phyloP scores from a whole-genome alignment of 2,888 invertebrate species.

The Rhogogaster chlorosoma region DNA sequence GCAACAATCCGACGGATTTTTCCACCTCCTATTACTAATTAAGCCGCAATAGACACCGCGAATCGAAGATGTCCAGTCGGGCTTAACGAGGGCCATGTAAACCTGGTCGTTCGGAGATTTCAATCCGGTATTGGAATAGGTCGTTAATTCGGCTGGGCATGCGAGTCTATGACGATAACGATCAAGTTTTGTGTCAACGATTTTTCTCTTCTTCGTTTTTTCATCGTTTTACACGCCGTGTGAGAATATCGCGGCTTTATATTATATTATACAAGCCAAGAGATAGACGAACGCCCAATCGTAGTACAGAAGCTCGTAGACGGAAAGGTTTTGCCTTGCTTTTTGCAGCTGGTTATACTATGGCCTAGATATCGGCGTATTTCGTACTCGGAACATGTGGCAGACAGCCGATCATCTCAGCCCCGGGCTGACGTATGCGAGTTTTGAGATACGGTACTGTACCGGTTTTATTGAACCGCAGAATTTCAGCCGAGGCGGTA shows the following conservation, averaged over 20 bases:
- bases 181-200: too few relatives aligned
- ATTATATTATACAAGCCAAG: too few relatives aligned
- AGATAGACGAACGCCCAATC: too few relatives aligned
- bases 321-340: background rate
- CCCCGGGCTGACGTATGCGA: background rate
- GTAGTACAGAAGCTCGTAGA: too few relatives aligned
- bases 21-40: too few relatives aligned
- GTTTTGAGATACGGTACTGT: background rate
- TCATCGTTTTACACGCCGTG: too few relatives aligned
- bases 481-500: background rate
- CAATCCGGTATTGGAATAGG: background rate
- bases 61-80: background rate
- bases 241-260: too few relatives aligned
- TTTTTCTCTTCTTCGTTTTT: rapidly evolving
- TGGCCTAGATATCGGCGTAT: background rate
- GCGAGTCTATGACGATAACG: background rate
- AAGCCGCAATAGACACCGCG: too few relatives aligned
- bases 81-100: background rate
- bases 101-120: background rate
- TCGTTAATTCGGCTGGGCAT: too few relatives aligned
- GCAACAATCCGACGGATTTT: too few relatives aligned
- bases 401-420: background rate
- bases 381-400: background rate
- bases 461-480: background rate
- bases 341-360: background rate